Evolutionary conservation across 37 sponge, comb jelly and placozoan genomes (phyloP), one percentile per base, ranked within the genome.

Genomic region (Hexactinellida sp.): DNA sequence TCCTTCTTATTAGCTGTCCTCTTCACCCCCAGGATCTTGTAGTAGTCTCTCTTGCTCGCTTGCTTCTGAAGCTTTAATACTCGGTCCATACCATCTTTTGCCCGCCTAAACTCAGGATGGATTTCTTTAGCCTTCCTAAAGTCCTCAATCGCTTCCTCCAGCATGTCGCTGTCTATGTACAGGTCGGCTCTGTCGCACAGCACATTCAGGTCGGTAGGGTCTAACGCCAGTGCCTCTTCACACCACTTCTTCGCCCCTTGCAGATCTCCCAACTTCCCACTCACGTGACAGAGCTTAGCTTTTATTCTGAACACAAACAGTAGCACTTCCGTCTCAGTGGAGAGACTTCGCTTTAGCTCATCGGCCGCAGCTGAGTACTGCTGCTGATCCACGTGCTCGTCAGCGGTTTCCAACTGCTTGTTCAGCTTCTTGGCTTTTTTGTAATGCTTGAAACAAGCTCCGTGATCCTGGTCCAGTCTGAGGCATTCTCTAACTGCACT

Each of bases 401-500:
- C 88, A 39, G 91, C 93, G 16, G 39, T 36, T 10, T 71, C 83
- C 19, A 99, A 84, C 84, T 90, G 92, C 55, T 96, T 99, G 0
- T 88, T 85, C 25, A 99, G 85, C 83, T 99, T 99, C 90, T 99
- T 99, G 24, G 94, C 91, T 90, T 92, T 94, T 93, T 99, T 99
- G 88, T 99, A 99, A 88, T 89, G 88, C 21, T 92, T 85, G 55
- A 87, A 92, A 83, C 99, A 99, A 35, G 38, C 32, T 37, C 88
- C 86, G 88, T 99, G 94, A 54, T 96, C 99, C 36, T 89, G 99
- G 55, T 99, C 96, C 54, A 99, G 85, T 84, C 86, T 94, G 54
- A 99, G 87, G 86, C 99, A 99, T 82, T 99, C 99, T 21, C 97
- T 84, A 32, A 35, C 85, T 88, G 38, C 94, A 94, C 84, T 94